These are phyloP conservation scores for Drosophila kokeensis DNA, from an alignment of 2,888 invertebrate species.

Conservation along the genomic window DNA sequence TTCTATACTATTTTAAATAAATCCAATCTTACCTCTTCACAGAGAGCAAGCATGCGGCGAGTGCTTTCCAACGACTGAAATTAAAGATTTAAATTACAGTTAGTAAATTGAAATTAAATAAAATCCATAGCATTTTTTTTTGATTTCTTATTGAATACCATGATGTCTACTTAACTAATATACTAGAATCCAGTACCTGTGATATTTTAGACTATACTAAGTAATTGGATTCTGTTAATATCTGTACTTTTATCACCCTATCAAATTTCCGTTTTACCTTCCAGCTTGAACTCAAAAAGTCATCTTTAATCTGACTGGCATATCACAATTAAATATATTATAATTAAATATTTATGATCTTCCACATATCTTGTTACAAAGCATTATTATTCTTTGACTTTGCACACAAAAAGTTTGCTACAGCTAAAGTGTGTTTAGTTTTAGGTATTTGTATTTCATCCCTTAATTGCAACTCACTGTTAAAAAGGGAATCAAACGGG, in stretches of 20 bases:
- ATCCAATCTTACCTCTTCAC: conserved; percentile 89
- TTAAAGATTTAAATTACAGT: conserved; percentile 1
- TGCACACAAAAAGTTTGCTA: background rate
- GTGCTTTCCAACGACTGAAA: conserved; percentile 94
- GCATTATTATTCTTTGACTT: background rate
- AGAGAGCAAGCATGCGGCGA: conserved; percentile 95
- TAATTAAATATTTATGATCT: background rate
- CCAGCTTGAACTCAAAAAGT: background rate
- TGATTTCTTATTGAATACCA: background rate
- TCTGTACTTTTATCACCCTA: background rate
- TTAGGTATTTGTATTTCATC: background rate
- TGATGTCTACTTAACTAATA: background rate
- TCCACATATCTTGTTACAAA: background rate
- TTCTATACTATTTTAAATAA: background rate
- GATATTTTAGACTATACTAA: background rate
- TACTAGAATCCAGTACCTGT: background rate
- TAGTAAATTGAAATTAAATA: background rate
- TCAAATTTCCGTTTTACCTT: background rate
- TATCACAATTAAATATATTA: background rate
- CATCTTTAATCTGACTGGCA: background rate
- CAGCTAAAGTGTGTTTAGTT: background rate
- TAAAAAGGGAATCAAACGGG: background rate
- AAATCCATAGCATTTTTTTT: background rate
- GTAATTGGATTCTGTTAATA: background rate
- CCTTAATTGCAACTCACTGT: background rate